These are phyloP conservation scores for Platynereis dumerilii DNA, from an alignment of 2,888 invertebrate species.

Conservation along the genomic window DNA sequence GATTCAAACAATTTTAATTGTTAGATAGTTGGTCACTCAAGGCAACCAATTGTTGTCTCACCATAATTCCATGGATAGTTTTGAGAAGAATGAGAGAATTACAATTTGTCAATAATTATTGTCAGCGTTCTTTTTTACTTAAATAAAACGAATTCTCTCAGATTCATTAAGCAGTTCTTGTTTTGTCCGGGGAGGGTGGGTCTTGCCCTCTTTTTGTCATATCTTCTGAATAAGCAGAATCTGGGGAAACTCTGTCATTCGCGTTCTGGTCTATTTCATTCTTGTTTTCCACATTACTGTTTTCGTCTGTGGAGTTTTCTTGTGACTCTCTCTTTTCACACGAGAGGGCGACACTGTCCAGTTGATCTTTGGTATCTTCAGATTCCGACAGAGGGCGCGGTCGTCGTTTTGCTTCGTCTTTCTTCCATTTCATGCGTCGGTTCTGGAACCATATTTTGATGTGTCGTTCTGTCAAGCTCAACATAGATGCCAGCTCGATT, in stretches of 20 bases:
- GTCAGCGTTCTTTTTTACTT: too few species aligned
- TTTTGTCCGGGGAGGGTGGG: neutral
- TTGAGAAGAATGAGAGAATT: too few species aligned
- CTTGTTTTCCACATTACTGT: neutral
- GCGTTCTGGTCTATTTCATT: neutral
- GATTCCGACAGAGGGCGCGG: conserved; percentile 43
- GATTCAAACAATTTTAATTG: too few species aligned
- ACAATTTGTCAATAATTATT: too few species aligned
- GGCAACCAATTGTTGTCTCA: too few species aligned
- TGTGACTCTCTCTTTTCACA: neutral
- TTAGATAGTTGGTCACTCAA: too few species aligned
- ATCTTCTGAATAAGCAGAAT: conserved; percentile 2
- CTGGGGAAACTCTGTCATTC: neutral
- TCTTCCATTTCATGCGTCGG: conserved; percentile 61
- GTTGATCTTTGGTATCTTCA: conserved; percentile 11
- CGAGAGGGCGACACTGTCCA: neutral
- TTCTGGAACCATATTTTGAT: conserved; percentile 66
- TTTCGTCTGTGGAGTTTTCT: neutral
- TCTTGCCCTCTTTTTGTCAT: neutral
- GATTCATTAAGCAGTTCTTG: conserved; percentile 2
- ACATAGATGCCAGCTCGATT: conserved; percentile 95
- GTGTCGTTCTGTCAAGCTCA: conserved; percentile 94
- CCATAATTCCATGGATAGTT: too few species aligned
- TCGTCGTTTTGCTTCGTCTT: conserved; percentile 58
- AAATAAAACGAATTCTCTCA: too few species aligned